Evolutionary conservation across 2,888 invertebrate genomes (phyloP).

Genomic region (Microchrysa polita): DNA sequence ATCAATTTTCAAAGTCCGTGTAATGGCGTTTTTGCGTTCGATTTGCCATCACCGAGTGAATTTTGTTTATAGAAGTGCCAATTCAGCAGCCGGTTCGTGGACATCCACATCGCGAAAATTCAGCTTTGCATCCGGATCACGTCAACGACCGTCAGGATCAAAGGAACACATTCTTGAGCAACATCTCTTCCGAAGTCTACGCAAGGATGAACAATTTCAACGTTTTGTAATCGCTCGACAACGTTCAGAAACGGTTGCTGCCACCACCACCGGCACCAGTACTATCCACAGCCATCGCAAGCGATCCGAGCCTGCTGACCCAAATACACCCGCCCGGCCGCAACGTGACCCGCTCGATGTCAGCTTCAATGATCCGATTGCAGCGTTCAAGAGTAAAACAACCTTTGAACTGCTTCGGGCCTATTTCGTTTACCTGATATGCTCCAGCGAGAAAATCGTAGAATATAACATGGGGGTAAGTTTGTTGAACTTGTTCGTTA

Average conservation of each 20-base stretch:
- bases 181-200: conserved; percentile 46
- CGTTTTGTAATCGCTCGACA: conserved; percentile 43
- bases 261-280: conserved; percentile 15
- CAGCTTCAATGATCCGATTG: conserved; percentile 86
- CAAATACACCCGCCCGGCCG: conserved; percentile 55
- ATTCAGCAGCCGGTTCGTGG: conserved; percentile 35
- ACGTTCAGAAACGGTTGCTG: conserved; percentile 39
- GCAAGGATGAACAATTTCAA: conserved; percentile 45
- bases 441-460: conserved; percentile 86
- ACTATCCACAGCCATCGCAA: conserved; percentile 36
- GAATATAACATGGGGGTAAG: conserved; percentile 93
- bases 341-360: conserved; percentile 80
- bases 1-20: conserved; percentile 51
- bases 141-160: not conserved
- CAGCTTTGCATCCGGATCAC: conserved; percentile 9
- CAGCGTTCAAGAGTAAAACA: conserved; percentile 95
- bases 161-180: conserved; percentile 38
- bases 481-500: conserved; percentile 49
- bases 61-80: conserved; percentile 51
- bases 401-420: conserved; percentile 91
- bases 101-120: conserved; percentile 10
- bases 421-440: conserved; percentile 90
- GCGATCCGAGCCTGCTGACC: conserved; percentile 52
- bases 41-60: conserved; percentile 59
- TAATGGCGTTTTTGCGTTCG: conserved; percentile 65